Evolutionary conservation across 1,140 invertebrate genomes (phyloP), one percentile per base, ranked within the genome.

Genomic region (Macrostomum lignano): DNA sequence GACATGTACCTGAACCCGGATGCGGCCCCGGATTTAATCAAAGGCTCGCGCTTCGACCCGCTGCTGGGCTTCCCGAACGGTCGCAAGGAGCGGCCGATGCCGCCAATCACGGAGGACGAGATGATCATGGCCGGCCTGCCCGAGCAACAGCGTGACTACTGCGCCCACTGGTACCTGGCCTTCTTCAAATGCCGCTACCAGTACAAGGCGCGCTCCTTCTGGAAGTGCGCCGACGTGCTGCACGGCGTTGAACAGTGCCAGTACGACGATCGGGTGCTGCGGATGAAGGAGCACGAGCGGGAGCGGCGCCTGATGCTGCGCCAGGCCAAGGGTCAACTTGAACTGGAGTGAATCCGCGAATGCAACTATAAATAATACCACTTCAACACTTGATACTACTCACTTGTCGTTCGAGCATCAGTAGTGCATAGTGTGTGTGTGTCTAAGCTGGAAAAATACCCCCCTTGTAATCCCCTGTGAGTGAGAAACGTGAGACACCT

Each of bases 251-350:
- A 69, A 14, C 57, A 63, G 30, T 84, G 78, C 50, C 52, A 71
- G 64, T 68, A 69, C 44, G 66, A 78, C 44, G 77, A 82, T 73
- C 77, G 66, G 68, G 72, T 74, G 6, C 41, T 79, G 11, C 65
- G 76, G 42, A 73, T 77, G 69, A 84, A 82, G 48, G 79, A 88
- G 60, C 82, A 70, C 50, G 79, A 88, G 62, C 66, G 79, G 31
- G 78, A 86, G 54, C 65, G 68, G 26, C 66, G 79, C 40, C 60
- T 86, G 10, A 17, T 33, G 17, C 22, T 6, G 5, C 3, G 26
- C 7, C 26, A 28, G n/a, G n/a, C n/a, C n/a, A n/a, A n/a, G n/a
- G n/a, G n/a, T n/a, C n/a, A n/a, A n/a, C n/a, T n/a, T n/a, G n/a
- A n/a, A n/a, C n/a, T n/a, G n/a, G n/a, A n/a, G n/a, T n/a, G n/a